Evolutionary conservation across 2,113 vertebrate species (phyloP), one percentile per base, ranked within the genome.

Genomic region (Sprattus sprattus): DNA sequence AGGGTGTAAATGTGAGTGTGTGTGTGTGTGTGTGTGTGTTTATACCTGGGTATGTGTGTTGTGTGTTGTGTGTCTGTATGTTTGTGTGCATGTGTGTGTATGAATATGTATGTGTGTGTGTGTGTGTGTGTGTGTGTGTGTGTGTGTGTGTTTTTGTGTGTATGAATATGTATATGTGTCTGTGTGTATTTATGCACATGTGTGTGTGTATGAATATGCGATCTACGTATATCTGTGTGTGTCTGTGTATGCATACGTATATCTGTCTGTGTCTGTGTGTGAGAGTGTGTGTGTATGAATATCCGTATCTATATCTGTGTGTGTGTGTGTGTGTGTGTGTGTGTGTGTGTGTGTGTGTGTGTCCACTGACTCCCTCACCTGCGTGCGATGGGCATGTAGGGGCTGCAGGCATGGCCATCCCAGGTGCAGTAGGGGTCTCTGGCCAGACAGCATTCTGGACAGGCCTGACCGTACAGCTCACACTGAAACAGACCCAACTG

Each of bases 401-500:
- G 94, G 89, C 95, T 96, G 92, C 95, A 96, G 81, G 95, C 94
- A 49, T 95, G 94, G 25, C 95, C 95, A 0, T 96, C 95, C 95
- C 95, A 96, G 86, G 94, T 96, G 91, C 95, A 96, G 91, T 96
- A 96, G 2, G 95, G 95, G 82, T 96, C 95, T 82, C 95, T 90
- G 81, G 95, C 95, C 45, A 96, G 89, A 91, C 95, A 96, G 92
- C 95, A 96, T 88, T 96, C 95, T 0, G 95, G 94, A 4, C 95
- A 96, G 45, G 92, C 95, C 90, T 96, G 94, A 45, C 95, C 95
- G 1, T 96, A 96, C 81, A 96, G 89, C 90, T 96, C 95, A 89
- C 95, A 96, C 90, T 96, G 95, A 89, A 94, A 96, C 85, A 96
- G 91, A 45, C 91, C 91, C 87, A 96, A 87, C 92, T 96, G 95